A percentile compares a stretch with the other conserved stretches of the same genome.
These are phyloP conservation scores for Syndactyla subalaris DNA, from an alignment of 2,797 vertebrate species.

Conservation along the genomic window DNA sequence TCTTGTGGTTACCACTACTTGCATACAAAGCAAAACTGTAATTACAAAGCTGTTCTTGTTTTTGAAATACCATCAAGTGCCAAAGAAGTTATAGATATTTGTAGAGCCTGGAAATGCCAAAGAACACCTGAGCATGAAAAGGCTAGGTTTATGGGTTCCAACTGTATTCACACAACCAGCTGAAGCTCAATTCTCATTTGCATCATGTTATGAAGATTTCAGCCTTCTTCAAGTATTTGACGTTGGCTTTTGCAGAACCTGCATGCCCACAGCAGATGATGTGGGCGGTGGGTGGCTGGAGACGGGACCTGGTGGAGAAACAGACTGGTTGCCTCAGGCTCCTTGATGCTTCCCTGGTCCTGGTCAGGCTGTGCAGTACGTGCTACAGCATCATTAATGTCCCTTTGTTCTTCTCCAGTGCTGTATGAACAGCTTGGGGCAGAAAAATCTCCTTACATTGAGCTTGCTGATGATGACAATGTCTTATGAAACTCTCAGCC, in stretches of 20 bases:
- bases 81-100: constrained; percentile 16
- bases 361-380: not conserved
- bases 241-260: not conserved
- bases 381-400: not conserved
- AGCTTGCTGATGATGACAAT: not conserved
- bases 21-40: constrained; percentile 30
- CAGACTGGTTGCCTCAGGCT: not conserved
- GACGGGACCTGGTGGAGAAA: not conserved
- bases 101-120: not conserved
- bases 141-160: not conserved
- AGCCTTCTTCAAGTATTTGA: not conserved
- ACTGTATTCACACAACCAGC: not conserved
- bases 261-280: not conserved
- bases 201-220: not conserved
- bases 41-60: constrained; percentile 44
- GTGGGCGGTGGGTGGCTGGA: rapidly evolving
- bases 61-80: not conserved
- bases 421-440: not conserved
- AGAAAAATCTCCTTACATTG: not conserved
- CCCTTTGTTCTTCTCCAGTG: not conserved
- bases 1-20: constrained; percentile 10
- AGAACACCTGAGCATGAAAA: not conserved
- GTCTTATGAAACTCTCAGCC: not conserved
- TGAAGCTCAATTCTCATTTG: not conserved
- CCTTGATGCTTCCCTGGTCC: not conserved